A percentile compares a stretch with the other conserved stretches of the same genome.
Evolutionary conservation across 37 sponge, comb jelly and placozoan species (phyloP).

Genomic region (Sycon ciliatum): DNA sequence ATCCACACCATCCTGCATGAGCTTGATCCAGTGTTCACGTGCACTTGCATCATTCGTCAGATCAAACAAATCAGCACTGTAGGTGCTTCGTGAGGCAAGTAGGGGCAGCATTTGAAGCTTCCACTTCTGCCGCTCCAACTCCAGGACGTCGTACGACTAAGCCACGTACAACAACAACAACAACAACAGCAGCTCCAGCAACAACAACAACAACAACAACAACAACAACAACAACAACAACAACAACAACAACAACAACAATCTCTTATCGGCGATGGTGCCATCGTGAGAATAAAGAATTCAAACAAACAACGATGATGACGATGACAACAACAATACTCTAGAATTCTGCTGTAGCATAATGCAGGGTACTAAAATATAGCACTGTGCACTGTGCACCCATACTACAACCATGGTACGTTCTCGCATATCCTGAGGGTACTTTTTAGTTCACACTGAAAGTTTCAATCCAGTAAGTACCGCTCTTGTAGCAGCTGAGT

Average conservation of each 20-base stretch:
- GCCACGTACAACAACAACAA: not conserved
- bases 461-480: too few species aligned
- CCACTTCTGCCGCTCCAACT: not conserved
- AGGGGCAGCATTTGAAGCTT: not conserved
- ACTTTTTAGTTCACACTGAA: too few species aligned
- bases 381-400: too few species aligned
- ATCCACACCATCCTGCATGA: conserved; percentile 24
- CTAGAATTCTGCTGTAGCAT: not conserved
- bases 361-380: not conserved
- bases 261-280: not conserved
- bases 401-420: too few species aligned
- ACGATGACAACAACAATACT: too few species aligned
- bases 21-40: conserved; percentile 29
- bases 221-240: not conserved
- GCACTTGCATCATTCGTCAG: conserved; percentile 20
- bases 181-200: not conserved
- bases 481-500: too few species aligned
- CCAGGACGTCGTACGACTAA: conserved; percentile 8
- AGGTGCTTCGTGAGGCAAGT: not conserved
- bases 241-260: not conserved
- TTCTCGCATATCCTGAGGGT: too few species aligned
- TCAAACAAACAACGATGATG: not conserved
- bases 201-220: not conserved
- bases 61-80: conserved; percentile 21
- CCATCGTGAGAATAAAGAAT: not conserved